Base-by-base conservation (phyloP, 2,888 invertebrate species). In the Ennomos fuscantarius region DNA sequence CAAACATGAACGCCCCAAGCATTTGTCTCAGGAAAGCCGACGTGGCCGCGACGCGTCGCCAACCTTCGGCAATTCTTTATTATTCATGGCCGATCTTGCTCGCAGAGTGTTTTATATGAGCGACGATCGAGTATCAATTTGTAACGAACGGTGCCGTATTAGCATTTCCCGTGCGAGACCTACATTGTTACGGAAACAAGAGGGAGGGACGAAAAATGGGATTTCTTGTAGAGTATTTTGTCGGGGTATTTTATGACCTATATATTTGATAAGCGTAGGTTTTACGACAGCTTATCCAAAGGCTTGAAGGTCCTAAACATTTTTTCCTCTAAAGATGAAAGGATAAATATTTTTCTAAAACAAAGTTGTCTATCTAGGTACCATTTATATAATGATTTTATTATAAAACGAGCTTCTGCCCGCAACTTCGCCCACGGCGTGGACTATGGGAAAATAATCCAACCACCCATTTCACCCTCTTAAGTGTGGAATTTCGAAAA, bases 111-210 rank as follows among this genome's bases (percentile, higher is more conserved):
- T 92, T 92, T 92, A 92, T 92, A 92, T 91, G 92, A 89, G 90
- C 87, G 86, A 91, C 92, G 89, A 92, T 92, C 89, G 91, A 90
- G 88, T 92, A 92, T 92, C 92, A 92, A 92, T 92, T 92, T 91
- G 91, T 89, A 82, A 80, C 78, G 81, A 86, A 81, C 84, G 85
- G 76, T 76, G 83, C 83, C 79, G 79, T 86, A 90, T 91, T 91
- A 89, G 87, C 91, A 90, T 91, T 86, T 86, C 82, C 82, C 75
- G 72, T 78, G 72, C 73, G 74, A 79, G 76, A 79, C 84, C 82
- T 84, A 89, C 87, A 87, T 87, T 90, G 87, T 89, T 84, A 78
- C 78, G 79, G 72, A 61, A 60, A 62, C 50, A 47, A 53, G 63
- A 63, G 70, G 66, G 72, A 67, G 70, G 63, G 63, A 31, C 46